These are phyloP conservation scores for Drosophila prostipennis DNA, from an alignment of 2,888 invertebrate genomes.

Conservation along the genomic window DNA sequence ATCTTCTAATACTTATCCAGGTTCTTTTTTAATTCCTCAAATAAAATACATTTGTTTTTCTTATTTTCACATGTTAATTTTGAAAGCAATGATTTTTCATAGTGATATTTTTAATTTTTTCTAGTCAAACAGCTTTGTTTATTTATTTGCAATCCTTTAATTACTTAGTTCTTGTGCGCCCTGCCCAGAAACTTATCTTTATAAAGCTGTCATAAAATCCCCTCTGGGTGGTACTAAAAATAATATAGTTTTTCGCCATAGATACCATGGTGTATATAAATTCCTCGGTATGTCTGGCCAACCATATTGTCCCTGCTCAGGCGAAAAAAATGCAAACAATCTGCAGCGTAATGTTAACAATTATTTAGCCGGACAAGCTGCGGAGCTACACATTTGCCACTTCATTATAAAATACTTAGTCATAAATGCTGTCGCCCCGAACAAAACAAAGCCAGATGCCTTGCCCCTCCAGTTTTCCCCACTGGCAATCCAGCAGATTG, in stretches of 20 bases:
- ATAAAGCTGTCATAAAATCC: not conserved
- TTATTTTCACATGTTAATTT: not conserved
- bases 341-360: constrained; percentile 38
- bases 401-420: constrained; percentile 73
- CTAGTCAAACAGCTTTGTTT: not conserved
- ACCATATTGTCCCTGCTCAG: not conserved
- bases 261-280: not conserved
- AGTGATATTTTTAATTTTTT: not conserved
- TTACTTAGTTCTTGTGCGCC: constrained; percentile 5
- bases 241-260: constrained; percentile 6
- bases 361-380: constrained; percentile 33
- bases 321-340: constrained; percentile 21
- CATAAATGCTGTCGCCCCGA: constrained; percentile 52
- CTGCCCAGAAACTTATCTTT: constrained; percentile 5
- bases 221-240: constrained; percentile 6
- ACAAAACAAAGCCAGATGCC: constrained; percentile 48
- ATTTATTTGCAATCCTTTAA: constrained; percentile 3
- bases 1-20: too few relatives aligned
- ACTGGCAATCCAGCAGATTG: constrained; percentile 28
- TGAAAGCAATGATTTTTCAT: too few relatives aligned
- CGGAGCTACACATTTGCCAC: constrained; percentile 56
- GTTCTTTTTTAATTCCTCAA: too few relatives aligned
- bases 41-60: too few relatives aligned
- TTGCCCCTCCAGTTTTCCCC: constrained; percentile 2
- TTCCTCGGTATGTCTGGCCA: constrained; percentile 12